Percentiles rank a stretch among this genome's conserved stretches.
These are phyloP conservation scores for Dermolepida albohirtum DNA, from an alignment of 2,888 invertebrate genomes.

Conservation along the genomic window DNA sequence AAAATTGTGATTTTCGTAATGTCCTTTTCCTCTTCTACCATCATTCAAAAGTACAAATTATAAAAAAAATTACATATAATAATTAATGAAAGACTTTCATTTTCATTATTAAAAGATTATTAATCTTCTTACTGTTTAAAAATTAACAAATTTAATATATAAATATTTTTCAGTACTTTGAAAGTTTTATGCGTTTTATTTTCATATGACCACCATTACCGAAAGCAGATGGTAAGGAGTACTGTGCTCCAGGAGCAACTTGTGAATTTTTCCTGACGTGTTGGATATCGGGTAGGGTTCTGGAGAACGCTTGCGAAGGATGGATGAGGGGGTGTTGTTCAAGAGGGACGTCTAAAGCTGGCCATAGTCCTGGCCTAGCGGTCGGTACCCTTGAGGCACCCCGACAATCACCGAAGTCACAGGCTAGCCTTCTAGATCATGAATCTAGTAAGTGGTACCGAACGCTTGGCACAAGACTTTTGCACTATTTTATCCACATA, in stretches of 20 bases:
- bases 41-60: too few relatives aligned
- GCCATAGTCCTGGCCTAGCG: slow-evolving; percentile 74
- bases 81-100: too few relatives aligned
- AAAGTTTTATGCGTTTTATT: slow-evolving; percentile 11
- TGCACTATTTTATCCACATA: slow-evolving; percentile 41
- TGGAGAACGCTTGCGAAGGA: slow-evolving; percentile 82
- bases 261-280: slow-evolving; percentile 94
- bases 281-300: slow-evolving; percentile 89
- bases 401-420: slow-evolving; percentile 69
- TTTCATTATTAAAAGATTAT: too few relatives aligned
- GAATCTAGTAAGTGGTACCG: slow-evolving; percentile 62
- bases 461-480: slow-evolving; percentile 51
- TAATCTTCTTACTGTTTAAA: too few relatives aligned
- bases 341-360: slow-evolving; percentile 75
- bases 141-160: too few relatives aligned
- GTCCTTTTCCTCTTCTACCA: too few relatives aligned
- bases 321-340: slow-evolving; percentile 90
- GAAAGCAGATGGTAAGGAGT: slow-evolving; percentile 62
- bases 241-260: slow-evolving; percentile 79
- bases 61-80: too few relatives aligned
- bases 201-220: slow-evolving; percentile 23
- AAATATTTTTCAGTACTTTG: neutral
- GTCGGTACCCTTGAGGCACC: slow-evolving; percentile 72
- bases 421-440: slow-evolving; percentile 69
- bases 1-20: too few relatives aligned